Base-by-base conservation (phyloP, 1,140 invertebrate genomes). In the Hycleus phaleratus region DNA sequence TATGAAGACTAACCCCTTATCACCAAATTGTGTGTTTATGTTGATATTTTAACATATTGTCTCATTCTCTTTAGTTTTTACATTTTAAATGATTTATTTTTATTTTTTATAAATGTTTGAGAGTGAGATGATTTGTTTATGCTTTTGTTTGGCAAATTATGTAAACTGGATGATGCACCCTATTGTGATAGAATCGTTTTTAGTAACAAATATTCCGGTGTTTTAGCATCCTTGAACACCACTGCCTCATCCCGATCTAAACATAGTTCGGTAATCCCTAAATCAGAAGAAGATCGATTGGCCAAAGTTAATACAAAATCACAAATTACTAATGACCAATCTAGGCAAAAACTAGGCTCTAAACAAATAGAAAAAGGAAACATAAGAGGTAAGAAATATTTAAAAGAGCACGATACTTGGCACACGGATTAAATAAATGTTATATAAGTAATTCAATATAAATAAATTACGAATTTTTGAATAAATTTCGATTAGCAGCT, bases 151-250 rank as follows among this genome's bases (percentile, higher is more conserved):
- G 9, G 9, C 40, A 42, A 42, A 42, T 42, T 42, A 18, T 38
- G 25, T 51, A 55, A 58, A 57, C 54, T 48, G 51, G 45, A 51
- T 49, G 48, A 49, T 51, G 32, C 32, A 32, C 32, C 32, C 32
- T 40, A 44, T 40, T 59, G 61, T 63, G 61, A 44, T 42, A 7
- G 11, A 42, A 42, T 42, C 40, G 9, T n/a, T 61, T 57, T 55
- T 55, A 53, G 63, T 69, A 69, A 67, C 61, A 63, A 62, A 65
- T 64, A 54, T 69, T 69, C 66, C 71, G 70, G 65, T 73, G 64
- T 74, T 74, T 71, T 74, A 74, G 72, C 72, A 68, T 74, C 71
- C 72, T 65, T 74, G 69, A 73, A 72, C 67, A 74, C 71, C 60
- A 71, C 72, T 66, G 70, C 67, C 63, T 71, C 69, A 68, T 71